Evolutionary conservation across 1,140 invertebrate genomes (phyloP), one percentile per base, ranked within the genome.

Genomic region (Micrasema longulum): DNA sequence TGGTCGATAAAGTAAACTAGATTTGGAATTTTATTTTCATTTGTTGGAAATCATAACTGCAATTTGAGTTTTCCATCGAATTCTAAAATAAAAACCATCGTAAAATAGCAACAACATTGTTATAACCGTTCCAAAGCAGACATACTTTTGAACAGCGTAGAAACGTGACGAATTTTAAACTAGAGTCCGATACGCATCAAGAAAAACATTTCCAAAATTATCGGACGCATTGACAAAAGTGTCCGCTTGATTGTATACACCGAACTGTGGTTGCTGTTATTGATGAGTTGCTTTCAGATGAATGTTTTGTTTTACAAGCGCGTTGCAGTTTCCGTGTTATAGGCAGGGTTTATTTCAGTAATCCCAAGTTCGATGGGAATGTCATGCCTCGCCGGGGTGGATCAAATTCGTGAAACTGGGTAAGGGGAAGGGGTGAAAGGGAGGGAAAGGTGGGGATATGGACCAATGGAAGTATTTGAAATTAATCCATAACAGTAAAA

Each of bases 151-250:
- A 7, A 12, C 31, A 12, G 26, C 7, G 20, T 18, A 50, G 63
- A 71, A 71, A 74, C 73, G 73, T 74, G 73, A 74, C 73, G 66
- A 74, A 74, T 74, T 74, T 67, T 66, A 69, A 74, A 74, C 73
- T 74, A 69, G 20, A 60, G 55, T 14, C 36, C 22, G 36, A 20
- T 18, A 60, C 55, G 41, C 14, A 18, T 11, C 1, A 10, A 38
- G 16, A 43, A 41, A 60, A 60, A 41, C 16, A 11, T 41, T 16
- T 38, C 12, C 16, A 35, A 10, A 22, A 60, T 23, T n/a, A 60
- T 41, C n/a, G 55, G 10, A 9, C 14, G 31, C 35, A 22, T 38
- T 22, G 14, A 16, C 38, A 41, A 60, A 50, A 38, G 16, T 10
- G 7, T 9, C 7, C 5, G 7, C 35, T 55, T n/a, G n/a, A n/a